phyloP scores from a whole-genome alignment of 2,797 vertebrate genomes.

The Sebastes taczanowskii region DNA sequence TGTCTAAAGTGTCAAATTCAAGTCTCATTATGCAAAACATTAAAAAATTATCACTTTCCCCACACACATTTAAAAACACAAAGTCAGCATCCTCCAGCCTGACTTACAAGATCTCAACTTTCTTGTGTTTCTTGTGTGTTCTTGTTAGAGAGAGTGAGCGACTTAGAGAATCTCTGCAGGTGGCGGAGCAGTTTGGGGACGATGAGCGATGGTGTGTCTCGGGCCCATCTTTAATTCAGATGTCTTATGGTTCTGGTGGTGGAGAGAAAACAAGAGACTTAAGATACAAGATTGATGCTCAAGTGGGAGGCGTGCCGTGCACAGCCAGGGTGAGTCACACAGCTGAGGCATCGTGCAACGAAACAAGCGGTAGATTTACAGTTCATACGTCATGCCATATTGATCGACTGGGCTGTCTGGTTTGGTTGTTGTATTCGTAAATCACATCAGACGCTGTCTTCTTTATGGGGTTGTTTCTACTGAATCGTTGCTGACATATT shows the following conservation, averaged over 20 bases:
- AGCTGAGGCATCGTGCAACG: slow-evolving; percentile 46
- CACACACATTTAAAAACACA: not conserved
- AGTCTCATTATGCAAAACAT: not conserved
- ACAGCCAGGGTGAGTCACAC: slow-evolving; percentile 48
- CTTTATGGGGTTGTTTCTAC: not conserved
- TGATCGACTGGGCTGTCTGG: slow-evolving; percentile 46
- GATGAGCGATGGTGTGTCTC: slow-evolving; percentile 61
- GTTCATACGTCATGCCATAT: slow-evolving; percentile 53
- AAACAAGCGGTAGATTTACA: slow-evolving; percentile 37
- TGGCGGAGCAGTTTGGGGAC: slow-evolving; percentile 46
- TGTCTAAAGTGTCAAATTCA: not conserved
- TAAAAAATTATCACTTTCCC: not conserved
- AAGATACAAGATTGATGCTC: slow-evolving; percentile 64
- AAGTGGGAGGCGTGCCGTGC: slow-evolving; percentile 36
- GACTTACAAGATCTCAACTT: not conserved
- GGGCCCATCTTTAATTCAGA: slow-evolving; percentile 67
- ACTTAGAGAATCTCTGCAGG: slow-evolving; percentile 52
- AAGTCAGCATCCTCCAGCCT: not conserved
- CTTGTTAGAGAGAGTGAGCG: slow-evolving; percentile 33
- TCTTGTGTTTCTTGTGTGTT: not conserved
- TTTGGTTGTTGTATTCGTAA: slow-evolving; percentile 56
- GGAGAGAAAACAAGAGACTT: slow-evolving; percentile 51
- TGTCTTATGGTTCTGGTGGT: slow-evolving; percentile 38
- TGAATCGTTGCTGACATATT: slow-evolving; percentile 22
- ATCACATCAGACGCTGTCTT: slow-evolving; percentile 29